Conservation (phyloP, 2,888 invertebrate species). For the Boloria euphrosyne region DNA sequence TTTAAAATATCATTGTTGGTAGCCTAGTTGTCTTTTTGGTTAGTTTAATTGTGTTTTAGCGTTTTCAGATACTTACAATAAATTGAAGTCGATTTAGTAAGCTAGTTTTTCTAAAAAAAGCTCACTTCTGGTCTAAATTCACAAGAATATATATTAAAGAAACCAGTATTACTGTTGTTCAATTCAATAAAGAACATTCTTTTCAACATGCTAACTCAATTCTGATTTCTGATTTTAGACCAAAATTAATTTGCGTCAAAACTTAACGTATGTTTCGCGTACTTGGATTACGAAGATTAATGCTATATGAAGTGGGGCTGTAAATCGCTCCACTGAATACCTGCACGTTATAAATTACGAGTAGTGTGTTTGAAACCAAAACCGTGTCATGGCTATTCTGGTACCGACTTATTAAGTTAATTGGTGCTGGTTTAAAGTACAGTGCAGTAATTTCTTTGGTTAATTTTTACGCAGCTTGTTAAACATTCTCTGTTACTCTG, state of each 20-base stretch:
- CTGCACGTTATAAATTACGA: conserved; percentile 18
- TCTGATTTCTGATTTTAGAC: background rate
- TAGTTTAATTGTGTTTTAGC: too few relatives aligned
- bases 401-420: conserved; percentile 7
- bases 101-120: too few relatives aligned
- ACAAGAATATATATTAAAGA: too few relatives aligned
- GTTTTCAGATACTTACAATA: too few relatives aligned
- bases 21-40: too few relatives aligned
- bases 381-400: conserved; percentile 13
- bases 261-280: conserved; percentile 12
- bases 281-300: conserved; percentile 20
- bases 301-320: conserved; percentile 11
- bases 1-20: too few relatives aligned
- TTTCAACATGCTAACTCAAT: background rate
- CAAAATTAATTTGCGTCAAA: conserved; percentile 15
- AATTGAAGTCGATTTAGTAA: too few relatives aligned
- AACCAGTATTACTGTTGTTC: too few relatives aligned
- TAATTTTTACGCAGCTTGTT: too few relatives aligned
- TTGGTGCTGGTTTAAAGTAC: background rate
- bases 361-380: conserved; percentile 14
- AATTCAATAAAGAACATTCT: background rate
- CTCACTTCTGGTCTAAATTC: too few relatives aligned
- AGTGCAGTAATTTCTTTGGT: too few relatives aligned
- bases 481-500: too few relatives aligned
- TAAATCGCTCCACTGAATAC: conserved; percentile 22